Evolutionary conservation across 1,140 invertebrate species (phyloP).

Genomic region (Gonioctena quinquepunctata): DNA sequence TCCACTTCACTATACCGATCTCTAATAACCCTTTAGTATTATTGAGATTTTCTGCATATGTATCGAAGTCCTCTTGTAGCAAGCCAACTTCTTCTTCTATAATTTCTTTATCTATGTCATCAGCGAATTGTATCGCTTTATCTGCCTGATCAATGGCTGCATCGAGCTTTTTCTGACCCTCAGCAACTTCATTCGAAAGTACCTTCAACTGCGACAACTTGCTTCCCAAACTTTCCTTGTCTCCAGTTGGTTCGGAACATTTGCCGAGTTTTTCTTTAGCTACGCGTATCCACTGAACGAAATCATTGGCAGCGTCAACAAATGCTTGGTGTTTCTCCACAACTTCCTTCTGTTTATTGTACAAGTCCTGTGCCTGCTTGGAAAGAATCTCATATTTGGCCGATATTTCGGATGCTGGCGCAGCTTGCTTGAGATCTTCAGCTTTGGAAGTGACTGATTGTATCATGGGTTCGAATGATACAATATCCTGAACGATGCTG

Average conservation of each 20-base stretch:
- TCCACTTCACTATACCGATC: slow-evolving; percentile 91
- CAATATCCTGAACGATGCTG: slow-evolving; percentile 92
- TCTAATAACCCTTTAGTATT: slow-evolving; percentile 84
- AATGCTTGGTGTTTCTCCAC: slow-evolving; percentile 89
- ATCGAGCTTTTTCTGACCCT: slow-evolving; percentile 81
- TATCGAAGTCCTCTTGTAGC: slow-evolving; percentile 86
- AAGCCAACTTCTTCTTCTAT: slow-evolving; percentile 90
- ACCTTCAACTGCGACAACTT: slow-evolving; percentile 86
- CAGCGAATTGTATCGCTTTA: slow-evolving; percentile 78
- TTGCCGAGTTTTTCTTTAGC: slow-evolving; percentile 90
- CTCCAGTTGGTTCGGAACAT: slow-evolving; percentile 91
- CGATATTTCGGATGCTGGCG: slow-evolving; percentile 85
- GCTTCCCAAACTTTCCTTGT: slow-evolving; percentile 84
- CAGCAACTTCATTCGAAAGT: slow-evolving; percentile 77
- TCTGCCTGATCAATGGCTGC: slow-evolving; percentile 81
- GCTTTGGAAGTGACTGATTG: slow-evolving; percentile 90
- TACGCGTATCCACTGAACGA: slow-evolving; percentile 87
- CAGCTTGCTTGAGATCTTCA: slow-evolving; percentile 83
- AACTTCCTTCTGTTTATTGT: slow-evolving; percentile 88
- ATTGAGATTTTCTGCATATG: slow-evolving; percentile 75
- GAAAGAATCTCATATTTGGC: slow-evolving; percentile 88
- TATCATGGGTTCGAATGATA: slow-evolving; percentile 94
- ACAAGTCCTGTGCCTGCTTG: slow-evolving; percentile 86
- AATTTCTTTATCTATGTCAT: slow-evolving; percentile 84
- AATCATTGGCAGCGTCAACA: slow-evolving; percentile 88